Conservation (phyloP, 1,140 invertebrate genomes). For the Lineus longissimus region DNA sequence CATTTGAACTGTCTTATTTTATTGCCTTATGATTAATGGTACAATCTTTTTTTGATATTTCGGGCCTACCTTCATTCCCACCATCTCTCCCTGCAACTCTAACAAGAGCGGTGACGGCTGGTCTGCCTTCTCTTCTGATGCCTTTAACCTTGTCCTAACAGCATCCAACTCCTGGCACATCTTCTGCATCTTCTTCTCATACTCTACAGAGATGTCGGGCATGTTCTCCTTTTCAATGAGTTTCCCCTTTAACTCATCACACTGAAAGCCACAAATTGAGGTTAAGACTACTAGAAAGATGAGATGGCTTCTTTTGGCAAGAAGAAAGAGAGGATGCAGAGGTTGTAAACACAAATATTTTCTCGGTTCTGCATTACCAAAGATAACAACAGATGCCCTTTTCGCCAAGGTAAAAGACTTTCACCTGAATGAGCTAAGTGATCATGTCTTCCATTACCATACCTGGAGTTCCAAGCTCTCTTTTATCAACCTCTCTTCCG, state of each 20-base stretch:
- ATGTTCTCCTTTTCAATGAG: constrained; percentile 28
- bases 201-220: constrained; percentile 32
- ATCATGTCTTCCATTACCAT: neutral
- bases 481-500: constrained; percentile 61
- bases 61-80: constrained; percentile 64
- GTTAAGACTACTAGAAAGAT: too few species aligned
- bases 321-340: too few species aligned
- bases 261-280: constrained; percentile 23
- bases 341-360: too few species aligned
- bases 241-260: constrained; percentile 27
- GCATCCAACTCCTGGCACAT: constrained; percentile 65
- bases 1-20: too few species aligned
- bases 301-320: too few species aligned
- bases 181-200: constrained; percentile 58
- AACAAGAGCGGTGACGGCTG: constrained; percentile 63
- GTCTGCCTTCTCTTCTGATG: constrained; percentile 59
- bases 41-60: too few species aligned
- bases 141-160: constrained; percentile 62
- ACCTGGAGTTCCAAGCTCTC: constrained; percentile 62
- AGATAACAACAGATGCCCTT: too few species aligned
- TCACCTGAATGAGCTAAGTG: too few species aligned
- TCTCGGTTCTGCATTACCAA: too few species aligned
- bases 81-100: constrained; percentile 69
- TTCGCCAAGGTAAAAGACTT: too few species aligned
- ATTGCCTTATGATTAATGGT: too few species aligned